Base-by-base conservation (phyloP, 2,888 invertebrate genomes). In the Brachylomia viminalis region DNA sequence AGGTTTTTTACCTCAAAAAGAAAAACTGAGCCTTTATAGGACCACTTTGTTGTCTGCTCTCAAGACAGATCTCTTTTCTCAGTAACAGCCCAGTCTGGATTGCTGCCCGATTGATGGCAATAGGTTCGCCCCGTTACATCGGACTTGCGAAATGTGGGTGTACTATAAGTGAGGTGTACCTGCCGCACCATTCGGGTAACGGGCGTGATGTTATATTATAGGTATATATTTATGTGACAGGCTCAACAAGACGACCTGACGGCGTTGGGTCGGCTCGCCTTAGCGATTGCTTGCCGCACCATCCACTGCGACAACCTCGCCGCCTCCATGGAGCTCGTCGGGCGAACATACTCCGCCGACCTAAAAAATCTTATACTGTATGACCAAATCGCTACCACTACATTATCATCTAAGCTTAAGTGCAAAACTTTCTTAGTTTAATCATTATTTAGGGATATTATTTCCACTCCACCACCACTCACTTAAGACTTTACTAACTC, bases 311-410 rank as follows among this genome's bases (percentile, higher is more conserved):
- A 99, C 89, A 98, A 99, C 95, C 97, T 99, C 88, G 97, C 98
- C 91, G 98, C 98, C 17, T 99, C 99, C 75, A 97, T 99, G 93
- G 99, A 99, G 86, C 97, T 99, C 86, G 98, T 99, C 87, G 97
- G 98, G 78, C 97, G 99, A 89, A 98, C 98, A 88, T 99, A 99
- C 96, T 99, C 99, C 58, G 97, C 98, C 30, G 99, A 99, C 97
- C 97, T 99, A 91, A 98, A 99, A 94, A 99, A 99, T 96, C 97
- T 99, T 83, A 98, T 99, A 91, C 97, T 99, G 99, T 99, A 97
- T 94, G 97, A 77, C 73, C 52, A 66, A 62, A 61, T 65, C 58
- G 33, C 77, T 86, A 72, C 65, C 38, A 54, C 15, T 61, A 70
- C 17, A 27, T 15, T 72, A 54, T 38, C 58, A 68, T 84, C n/a